These are phyloP conservation scores for Caenorhabditis sp. DNA, from an alignment of 2,888 invertebrate genomes.

Conservation along the genomic window DNA sequence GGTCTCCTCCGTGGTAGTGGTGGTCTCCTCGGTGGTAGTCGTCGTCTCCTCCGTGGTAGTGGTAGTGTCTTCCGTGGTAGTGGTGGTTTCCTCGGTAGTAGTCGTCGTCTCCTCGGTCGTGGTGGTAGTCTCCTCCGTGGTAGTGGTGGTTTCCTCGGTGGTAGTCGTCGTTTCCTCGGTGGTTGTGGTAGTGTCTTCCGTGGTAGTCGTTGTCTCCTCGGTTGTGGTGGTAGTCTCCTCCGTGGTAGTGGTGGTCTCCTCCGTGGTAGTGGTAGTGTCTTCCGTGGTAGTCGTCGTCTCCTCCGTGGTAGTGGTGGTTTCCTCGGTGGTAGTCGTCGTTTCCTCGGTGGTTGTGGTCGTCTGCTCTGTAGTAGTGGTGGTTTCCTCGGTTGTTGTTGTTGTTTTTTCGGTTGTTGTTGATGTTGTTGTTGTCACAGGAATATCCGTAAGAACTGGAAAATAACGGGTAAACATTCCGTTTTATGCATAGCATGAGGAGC, in stretches of 20 bases:
- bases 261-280: conserved; percentile 13
- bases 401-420: conserved; percentile 39
- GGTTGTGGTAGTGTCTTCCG: too few species aligned
- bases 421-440: conserved; percentile 48
- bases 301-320: conserved; percentile 21
- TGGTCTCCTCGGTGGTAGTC: conserved; percentile 6
- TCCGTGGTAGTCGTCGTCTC: too few species aligned
- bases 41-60: conserved; percentile 20
- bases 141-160: too few species aligned
- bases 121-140: too few species aligned
- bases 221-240: too few species aligned
- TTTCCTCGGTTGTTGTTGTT: conserved; percentile 33
- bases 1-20: conserved; percentile 15
- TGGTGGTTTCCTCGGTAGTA: too few species aligned
- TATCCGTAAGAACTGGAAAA: conserved; percentile 46
- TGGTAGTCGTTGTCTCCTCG: too few species aligned
- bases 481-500: background rate
- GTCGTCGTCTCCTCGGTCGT: too few species aligned
- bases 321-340: conserved; percentile 28
- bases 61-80: background rate
- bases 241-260: too few species aligned
- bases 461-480: background rate
- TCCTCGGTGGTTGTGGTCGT: conserved; percentile 38
- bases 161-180: too few species aligned
- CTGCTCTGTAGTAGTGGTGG: conserved; percentile 28